A percentile compares a stretch with the other conserved stretches of the same genome.
These are phyloP conservation scores for Cephus pulcher DNA, from an alignment of 2,888 invertebrate species.

Conservation along the genomic window DNA sequence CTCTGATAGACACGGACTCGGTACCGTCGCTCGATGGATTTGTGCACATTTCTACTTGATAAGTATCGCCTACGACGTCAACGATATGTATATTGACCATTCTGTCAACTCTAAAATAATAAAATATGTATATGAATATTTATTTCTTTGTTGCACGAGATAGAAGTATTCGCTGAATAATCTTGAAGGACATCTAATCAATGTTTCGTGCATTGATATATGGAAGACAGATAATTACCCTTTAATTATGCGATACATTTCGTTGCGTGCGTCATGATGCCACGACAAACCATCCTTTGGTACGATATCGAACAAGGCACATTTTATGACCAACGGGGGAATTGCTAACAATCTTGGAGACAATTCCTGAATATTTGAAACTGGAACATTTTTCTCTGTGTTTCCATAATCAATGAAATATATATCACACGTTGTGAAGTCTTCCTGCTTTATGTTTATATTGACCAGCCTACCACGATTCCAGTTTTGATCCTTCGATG, in stretches of 20 bases:
- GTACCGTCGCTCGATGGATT: constrained; percentile 21
- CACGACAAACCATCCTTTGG: constrained; percentile 68
- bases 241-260: constrained; percentile 11
- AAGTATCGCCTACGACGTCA: constrained; percentile 29
- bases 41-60: constrained; percentile 62
- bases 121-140: constrained; percentile 27
- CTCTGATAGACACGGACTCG: constrained; percentile 58
- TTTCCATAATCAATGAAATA: constrained; percentile 77
- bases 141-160: constrained; percentile 43
- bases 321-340: constrained; percentile 71
- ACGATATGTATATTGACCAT: constrained; percentile 51
- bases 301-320: constrained; percentile 71
- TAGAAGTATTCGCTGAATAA: constrained; percentile 17
- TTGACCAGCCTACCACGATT: constrained; percentile 73
- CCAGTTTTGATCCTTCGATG: constrained; percentile 72
- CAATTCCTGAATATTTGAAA: constrained; percentile 65
- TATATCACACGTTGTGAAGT: constrained; percentile 67
- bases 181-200: not conserved
- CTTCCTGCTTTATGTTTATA: constrained; percentile 45
- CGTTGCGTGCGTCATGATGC: constrained; percentile 69
- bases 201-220: not conserved
- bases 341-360: constrained; percentile 62
- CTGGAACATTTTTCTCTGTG: constrained; percentile 67
- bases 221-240: not conserved
- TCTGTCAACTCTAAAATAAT: constrained; percentile 20